Percentiles rank a stretch among this genome's conserved stretches.
phyloP scores from a whole-genome alignment of 2,113 vertebrate genomes.

The Odocoileus virginianus region DNA sequence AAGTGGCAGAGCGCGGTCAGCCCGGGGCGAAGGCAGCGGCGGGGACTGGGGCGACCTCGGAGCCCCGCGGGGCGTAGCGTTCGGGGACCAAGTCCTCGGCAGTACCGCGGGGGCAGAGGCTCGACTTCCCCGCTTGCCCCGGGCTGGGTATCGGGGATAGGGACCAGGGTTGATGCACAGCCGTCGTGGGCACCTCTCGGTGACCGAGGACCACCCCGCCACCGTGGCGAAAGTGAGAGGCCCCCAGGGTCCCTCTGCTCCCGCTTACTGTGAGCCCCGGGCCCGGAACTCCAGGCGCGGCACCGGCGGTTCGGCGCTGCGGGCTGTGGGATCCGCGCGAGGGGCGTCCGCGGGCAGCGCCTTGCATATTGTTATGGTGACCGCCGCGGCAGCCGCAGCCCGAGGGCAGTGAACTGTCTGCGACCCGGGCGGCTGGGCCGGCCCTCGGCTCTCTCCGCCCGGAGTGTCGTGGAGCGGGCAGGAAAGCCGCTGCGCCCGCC shows the following conservation, averaged over 20 bases:
- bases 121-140: background rate
- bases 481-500: background rate
- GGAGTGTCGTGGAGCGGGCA: background rate
- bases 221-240: background rate
- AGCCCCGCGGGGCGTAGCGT: background rate
- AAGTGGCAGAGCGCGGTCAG: background rate
- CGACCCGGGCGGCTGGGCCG: background rate
- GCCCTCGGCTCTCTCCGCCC: background rate
- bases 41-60: background rate
- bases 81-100: background rate
- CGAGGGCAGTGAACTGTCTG: constrained; percentile 40
- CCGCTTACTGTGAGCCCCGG: background rate
- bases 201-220: background rate
- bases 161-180: background rate
- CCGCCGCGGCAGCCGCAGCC: background rate
- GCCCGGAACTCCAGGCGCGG: background rate
- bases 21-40: background rate
- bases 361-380: background rate
- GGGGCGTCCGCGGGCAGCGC: background rate
- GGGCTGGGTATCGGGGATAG: background rate
- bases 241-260: background rate
- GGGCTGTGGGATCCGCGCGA: background rate
- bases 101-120: background rate
- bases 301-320: background rate
- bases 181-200: background rate